Evolutionary conservation across 2,888 invertebrate genomes (phyloP).

Genomic region (Tetheella fluctuosa): DNA sequence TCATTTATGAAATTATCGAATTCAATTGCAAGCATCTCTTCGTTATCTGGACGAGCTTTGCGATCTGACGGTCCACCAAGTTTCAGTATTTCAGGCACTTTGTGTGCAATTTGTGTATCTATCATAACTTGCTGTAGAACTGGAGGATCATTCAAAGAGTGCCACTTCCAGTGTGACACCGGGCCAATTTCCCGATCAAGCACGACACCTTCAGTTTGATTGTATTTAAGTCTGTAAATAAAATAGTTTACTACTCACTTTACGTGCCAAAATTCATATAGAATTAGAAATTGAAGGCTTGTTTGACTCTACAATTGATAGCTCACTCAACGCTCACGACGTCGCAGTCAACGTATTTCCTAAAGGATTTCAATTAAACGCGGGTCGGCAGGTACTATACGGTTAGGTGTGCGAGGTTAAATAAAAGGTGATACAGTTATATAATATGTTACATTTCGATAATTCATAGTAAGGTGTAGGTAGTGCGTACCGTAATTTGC

Average conservation of each 20-base stretch:
- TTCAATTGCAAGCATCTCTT: slow-evolving; percentile 76
- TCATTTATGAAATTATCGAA: slow-evolving; percentile 76
- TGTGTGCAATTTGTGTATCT: slow-evolving; percentile 69
- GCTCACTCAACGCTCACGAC: no score
- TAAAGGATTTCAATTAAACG: no score
- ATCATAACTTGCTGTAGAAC: slow-evolving; percentile 78
- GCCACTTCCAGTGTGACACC: slow-evolving; percentile 77
- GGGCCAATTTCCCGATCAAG: slow-evolving; percentile 71
- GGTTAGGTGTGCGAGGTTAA: no score
- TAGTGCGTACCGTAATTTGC: slow-evolving; percentile 66
- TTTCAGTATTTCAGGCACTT: slow-evolving; percentile 67
- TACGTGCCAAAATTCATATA: no score
- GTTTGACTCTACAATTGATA: no score
- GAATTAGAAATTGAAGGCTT: no score
- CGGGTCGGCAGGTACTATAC: no score
- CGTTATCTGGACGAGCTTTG: slow-evolving; percentile 56
- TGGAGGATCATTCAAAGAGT: slow-evolving; percentile 75
- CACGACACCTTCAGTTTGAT: slow-evolving; percentile 76
- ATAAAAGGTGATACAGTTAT: no score
- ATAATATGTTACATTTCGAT: no score
- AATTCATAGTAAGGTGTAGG: neutral
- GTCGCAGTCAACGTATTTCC: no score
- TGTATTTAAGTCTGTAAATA: slow-evolving; percentile 69
- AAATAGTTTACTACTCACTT: neutral
- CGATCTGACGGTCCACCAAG: slow-evolving; percentile 46